These are phyloP conservation scores for Lasiurus cinereus DNA, from an alignment of 2,113 vertebrate species.

Conservation along the genomic window DNA sequence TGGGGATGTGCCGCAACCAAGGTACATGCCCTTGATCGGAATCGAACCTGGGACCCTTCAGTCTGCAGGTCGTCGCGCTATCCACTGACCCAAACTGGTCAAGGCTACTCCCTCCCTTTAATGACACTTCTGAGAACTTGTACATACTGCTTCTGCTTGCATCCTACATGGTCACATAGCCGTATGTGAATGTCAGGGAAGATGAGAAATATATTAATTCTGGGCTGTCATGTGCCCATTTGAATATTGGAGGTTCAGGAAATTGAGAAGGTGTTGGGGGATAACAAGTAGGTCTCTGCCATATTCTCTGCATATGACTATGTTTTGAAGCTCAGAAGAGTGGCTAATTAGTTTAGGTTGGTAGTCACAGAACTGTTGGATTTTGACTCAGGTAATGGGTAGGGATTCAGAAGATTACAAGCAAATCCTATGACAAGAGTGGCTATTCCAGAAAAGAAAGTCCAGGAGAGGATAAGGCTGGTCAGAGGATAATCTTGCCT, in stretches of 20 bases:
- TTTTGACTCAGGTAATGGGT: conserved; percentile 9
- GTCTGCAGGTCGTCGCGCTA: too few species aligned
- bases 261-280: not conserved
- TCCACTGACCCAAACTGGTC: too few species aligned
- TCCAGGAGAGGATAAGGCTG: not conserved
- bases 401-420: conserved; percentile 18
- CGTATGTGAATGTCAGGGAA: not conserved
- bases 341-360: not conserved
- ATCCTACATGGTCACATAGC: not conserved
- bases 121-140: not conserved
- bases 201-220: conserved; percentile 29
- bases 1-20: too few species aligned
- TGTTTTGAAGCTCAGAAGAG: conserved; percentile 29
- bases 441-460: not conserved
- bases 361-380: conserved; percentile 43
- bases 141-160: not conserved
- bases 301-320: not conserved
- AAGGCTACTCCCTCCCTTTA: not conserved
- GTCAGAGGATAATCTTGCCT: not conserved
- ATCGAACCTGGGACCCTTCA: too few species aligned
- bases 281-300: not conserved
- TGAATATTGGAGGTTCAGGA: not conserved
- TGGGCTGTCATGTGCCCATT: not conserved
- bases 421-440: not conserved
- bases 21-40: too few species aligned